Evolutionary conservation across 2,797 vertebrate species (phyloP), one percentile per base, ranked within the genome.

Genomic region (Myotis myotis): DNA sequence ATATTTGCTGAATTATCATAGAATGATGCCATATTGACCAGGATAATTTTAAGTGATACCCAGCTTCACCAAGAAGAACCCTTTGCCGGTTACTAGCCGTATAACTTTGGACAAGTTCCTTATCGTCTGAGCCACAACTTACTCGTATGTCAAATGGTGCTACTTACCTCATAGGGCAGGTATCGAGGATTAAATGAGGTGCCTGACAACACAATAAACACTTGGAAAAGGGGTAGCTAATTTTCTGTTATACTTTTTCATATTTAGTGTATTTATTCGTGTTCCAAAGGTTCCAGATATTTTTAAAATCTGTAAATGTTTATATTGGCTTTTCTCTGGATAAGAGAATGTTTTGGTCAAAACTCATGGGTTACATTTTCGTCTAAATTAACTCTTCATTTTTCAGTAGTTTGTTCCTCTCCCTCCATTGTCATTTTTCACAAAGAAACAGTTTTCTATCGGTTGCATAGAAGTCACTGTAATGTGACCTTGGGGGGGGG

Each of bases 41-140:
- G 57, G 51, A 64, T 71, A 47, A n/a, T 64, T 82, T 92, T 94
- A 92, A 82, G 49, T 74, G 78, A 90, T 36, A 90, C 16, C 36
- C 57, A 85, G 36, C 22, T 79, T 95, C 64, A 79, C 86, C 53
- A 64, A 57, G 76, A 78, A 81, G 53, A 82, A 19, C 36, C 30
- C 53, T 80, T n/a, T 66, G 38, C 20, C 9, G 28, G 47, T 53
- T 70, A 79, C 6, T 84, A 71, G 57, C 15, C 4, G 4, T 55
- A 9, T 74, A 60, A 81, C 38, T 81, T 82, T 44, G 13, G 28
- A 36, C 33, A 74, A 82, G 20, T 76, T 68, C 47, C 75, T 85
- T 55, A 75, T 84, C 22, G 36, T 85, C 57, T 57, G 44, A 90
- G 41, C 62, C 51, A 87, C 9, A 49, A 28, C 86, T 78, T 87